phyloP scores from a whole-genome alignment of 1,140 invertebrate genomes.

The Psilanteris sp. region DNA sequence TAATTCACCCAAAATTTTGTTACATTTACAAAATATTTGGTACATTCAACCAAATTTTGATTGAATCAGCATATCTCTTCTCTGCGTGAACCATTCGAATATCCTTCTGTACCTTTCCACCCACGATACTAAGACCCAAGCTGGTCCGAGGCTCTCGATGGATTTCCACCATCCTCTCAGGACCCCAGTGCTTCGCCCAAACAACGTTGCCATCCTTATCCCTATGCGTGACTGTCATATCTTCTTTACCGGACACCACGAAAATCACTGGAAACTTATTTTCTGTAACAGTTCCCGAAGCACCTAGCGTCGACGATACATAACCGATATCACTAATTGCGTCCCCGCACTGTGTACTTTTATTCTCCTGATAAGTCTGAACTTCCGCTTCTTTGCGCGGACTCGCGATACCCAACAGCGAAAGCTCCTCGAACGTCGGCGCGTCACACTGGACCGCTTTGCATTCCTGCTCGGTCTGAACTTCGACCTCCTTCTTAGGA shows the following conservation, averaged over 20 bases:
- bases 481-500: slow-evolving; percentile 65
- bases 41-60: too few relatives aligned
- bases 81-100: too few relatives aligned
- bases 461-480: slow-evolving; percentile 69
- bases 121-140: slow-evolving; percentile 98
- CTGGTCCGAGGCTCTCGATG: slow-evolving; percentile 86
- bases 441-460: slow-evolving; percentile 71
- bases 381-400: slow-evolving; percentile 69
- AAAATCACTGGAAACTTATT: slow-evolving; percentile 63
- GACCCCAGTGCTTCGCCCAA: slow-evolving; percentile 92
- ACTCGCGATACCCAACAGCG: slow-evolving; percentile 28
- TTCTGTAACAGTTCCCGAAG: slow-evolving; percentile 17
- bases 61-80: too few relatives aligned
- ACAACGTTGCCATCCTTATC: slow-evolving; percentile 77
- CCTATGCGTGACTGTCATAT: slow-evolving; percentile 79
- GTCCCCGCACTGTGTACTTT: slow-evolving; percentile 69
- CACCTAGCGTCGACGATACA: background rate
- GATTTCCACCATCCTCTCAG: slow-evolving; percentile 87
- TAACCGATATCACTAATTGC: slow-evolving; percentile 34
- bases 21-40: too few relatives aligned
- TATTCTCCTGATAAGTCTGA: slow-evolving; percentile 73
- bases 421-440: slow-evolving; percentile 4
- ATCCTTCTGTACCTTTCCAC: slow-evolving; percentile 96
- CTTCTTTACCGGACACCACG: slow-evolving; percentile 68
- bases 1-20: too few relatives aligned